phyloP scores from a whole-genome alignment of 2,797 vertebrate species.

The Alauda arvensis region DNA sequence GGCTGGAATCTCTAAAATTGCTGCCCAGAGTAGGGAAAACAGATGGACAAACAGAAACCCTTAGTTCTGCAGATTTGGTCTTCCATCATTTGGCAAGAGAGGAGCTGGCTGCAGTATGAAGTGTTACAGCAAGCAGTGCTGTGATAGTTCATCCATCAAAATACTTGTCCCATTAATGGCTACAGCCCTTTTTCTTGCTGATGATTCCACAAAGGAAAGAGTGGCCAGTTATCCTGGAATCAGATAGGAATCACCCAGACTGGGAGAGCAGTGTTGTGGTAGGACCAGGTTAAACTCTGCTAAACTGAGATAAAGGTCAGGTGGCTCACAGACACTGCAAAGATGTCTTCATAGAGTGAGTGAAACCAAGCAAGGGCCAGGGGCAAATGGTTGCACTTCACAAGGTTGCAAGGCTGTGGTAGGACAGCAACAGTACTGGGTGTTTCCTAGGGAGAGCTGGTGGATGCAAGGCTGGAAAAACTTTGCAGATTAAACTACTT shows the following conservation, averaged over 20 bases:
- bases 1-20: not conserved
- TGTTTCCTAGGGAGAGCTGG: not conserved
- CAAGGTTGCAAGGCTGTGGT: not conserved
- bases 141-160: not conserved
- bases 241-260: not conserved
- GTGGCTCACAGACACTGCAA: not conserved
- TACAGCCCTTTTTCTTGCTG: not conserved
- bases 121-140: not conserved
- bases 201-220: not conserved
- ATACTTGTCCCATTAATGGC: not conserved
- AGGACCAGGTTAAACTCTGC: not conserved
- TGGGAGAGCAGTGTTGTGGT: not conserved
- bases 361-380: not conserved
- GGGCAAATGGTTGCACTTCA: not conserved
- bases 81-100: not conserved
- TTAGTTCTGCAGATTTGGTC: not conserved
- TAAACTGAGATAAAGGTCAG: not conserved
- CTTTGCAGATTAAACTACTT: not conserved
- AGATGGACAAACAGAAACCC: not conserved
- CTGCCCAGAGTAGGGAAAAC: not conserved
- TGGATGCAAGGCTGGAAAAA: not conserved
- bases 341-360: slow-evolving; percentile 20
- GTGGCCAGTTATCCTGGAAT: not conserved
- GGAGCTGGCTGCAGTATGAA: not conserved
- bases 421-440: not conserved